Percentiles rank a stretch among this genome's conserved stretches.
Conservation (phyloP, 1,140 invertebrate genomes). For the Melitaea cinxia region DNA sequence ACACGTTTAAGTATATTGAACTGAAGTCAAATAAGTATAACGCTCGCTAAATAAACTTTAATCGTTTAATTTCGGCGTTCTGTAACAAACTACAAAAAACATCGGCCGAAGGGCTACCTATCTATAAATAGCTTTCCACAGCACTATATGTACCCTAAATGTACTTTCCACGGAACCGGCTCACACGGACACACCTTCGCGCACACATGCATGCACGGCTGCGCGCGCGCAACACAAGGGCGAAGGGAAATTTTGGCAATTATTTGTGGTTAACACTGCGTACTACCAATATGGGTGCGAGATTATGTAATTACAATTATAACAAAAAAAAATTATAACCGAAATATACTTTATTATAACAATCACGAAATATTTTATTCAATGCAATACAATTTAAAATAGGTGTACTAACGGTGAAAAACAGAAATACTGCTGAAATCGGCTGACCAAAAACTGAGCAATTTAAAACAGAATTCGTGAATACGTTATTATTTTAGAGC, state of each 20-base stretch:
- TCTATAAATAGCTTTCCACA: conserved; percentile 45
- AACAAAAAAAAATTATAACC: neutral
- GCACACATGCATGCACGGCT: conserved; percentile 25
- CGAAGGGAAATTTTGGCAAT: conserved; percentile 75
- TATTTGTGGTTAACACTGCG: conserved; percentile 52
- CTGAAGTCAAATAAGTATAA: neutral
- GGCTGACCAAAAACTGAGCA: too few species aligned
- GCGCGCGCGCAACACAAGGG: conserved; percentile 50
- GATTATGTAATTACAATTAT: neutral
- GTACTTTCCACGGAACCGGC: conserved; percentile 63
- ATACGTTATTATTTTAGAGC: too few species aligned
- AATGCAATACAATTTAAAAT: too few species aligned
- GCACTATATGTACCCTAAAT: conserved; percentile 60
- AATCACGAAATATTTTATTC: too few species aligned
- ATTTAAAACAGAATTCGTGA: too few species aligned
- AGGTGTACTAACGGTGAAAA: too few species aligned
- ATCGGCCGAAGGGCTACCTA: conserved; percentile 36
- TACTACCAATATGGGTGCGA: conserved; percentile 31
- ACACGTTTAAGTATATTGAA: too few species aligned
- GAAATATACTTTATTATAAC: too few species aligned
- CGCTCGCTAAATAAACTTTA: conserved; percentile 13
- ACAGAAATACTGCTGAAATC: too few species aligned
- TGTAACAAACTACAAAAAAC: conserved; percentile 33
- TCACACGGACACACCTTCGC: conserved; percentile 40
- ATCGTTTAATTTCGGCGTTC: conserved; percentile 24